Percentiles rank a stretch among this genome's conserved stretches.
Conservation (phyloP, 2,113 vertebrate genomes). For the Ailuropoda melanoleuca region DNA sequence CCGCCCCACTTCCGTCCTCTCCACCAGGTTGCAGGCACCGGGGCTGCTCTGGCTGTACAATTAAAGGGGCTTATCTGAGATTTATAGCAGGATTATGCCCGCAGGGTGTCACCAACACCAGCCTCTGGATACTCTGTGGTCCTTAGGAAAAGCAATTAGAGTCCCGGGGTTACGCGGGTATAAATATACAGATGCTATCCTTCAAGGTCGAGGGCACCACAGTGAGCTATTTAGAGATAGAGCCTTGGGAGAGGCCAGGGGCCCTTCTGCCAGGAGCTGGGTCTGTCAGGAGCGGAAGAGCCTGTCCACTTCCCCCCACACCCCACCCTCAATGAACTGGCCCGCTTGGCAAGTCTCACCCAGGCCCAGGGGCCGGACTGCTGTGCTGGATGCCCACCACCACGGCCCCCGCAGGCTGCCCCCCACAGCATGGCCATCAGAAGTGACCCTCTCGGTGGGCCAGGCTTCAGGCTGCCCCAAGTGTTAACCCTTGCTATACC, state of each 20-base stretch:
- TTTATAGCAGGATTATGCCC: conserved; percentile 69
- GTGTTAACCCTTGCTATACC: too few relatives aligned
- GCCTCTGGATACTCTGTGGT: conserved; percentile 63
- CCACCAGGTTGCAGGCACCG: background rate
- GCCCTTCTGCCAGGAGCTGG: background rate
- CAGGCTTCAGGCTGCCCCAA: background rate
- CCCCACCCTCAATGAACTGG: background rate
- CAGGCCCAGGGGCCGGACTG: background rate
- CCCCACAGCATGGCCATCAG: too few relatives aligned
- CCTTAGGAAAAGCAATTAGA: conserved; percentile 75
- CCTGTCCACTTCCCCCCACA: background rate
- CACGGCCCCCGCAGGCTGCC: fast-evolving
- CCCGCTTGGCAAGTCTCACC: background rate
- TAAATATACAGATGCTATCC: conserved; percentile 37
- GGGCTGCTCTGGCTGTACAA: conserved; percentile 50
- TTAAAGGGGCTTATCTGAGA: conserved; percentile 68
- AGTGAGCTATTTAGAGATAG: background rate
- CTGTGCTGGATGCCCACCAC: background rate
- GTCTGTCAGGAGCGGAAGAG: background rate
- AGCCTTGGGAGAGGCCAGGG: background rate
- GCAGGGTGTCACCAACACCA: conserved; percentile 42
- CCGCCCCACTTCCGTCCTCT: background rate
- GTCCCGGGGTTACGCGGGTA: conserved; percentile 28
- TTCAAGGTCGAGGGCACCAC: conserved; percentile 26
- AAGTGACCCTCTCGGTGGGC: background rate